These are phyloP conservation scores for Selenia dentaria DNA, from an alignment of 2,888 invertebrate genomes.

Conservation along the genomic window DNA sequence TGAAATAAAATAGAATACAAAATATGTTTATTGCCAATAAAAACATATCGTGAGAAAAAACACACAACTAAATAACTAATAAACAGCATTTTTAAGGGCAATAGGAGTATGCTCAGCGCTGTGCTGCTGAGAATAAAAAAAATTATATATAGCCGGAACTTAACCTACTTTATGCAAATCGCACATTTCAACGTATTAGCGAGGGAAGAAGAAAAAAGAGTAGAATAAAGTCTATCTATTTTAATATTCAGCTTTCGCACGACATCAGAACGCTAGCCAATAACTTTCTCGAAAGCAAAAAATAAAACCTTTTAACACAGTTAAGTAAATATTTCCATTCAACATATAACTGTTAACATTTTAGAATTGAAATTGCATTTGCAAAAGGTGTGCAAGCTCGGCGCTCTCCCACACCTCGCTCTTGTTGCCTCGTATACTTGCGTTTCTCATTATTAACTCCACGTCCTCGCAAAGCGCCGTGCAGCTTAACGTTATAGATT, in stretches of 20 bases:
- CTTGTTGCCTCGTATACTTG: conserved; percentile 47
- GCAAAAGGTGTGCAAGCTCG: conserved; percentile 44
- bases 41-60: too few relatives aligned
- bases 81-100: too few relatives aligned
- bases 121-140: too few relatives aligned
- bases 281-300: conserved; percentile 33
- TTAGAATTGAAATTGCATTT: conserved; percentile 64
- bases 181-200: too few relatives aligned
- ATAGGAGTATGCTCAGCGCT: too few relatives aligned
- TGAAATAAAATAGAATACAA: too few relatives aligned
- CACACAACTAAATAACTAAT: too few relatives aligned
- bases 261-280: conserved; percentile 32
- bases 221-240: too few relatives aligned
- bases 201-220: too few relatives aligned
- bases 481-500: conserved; percentile 33
- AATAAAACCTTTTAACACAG: conserved; percentile 46
- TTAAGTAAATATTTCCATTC: conserved; percentile 59
- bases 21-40: too few relatives aligned
- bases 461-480: conserved; percentile 33
- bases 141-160: too few relatives aligned
- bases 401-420: conserved; percentile 57
- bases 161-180: too few relatives aligned
- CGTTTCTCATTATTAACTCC: conserved; percentile 54
- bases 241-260: conserved; percentile 53
- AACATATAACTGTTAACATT: conserved; percentile 58